Base-by-base conservation (phyloP, 2,888 invertebrate species). In the Orthosia incerta region DNA sequence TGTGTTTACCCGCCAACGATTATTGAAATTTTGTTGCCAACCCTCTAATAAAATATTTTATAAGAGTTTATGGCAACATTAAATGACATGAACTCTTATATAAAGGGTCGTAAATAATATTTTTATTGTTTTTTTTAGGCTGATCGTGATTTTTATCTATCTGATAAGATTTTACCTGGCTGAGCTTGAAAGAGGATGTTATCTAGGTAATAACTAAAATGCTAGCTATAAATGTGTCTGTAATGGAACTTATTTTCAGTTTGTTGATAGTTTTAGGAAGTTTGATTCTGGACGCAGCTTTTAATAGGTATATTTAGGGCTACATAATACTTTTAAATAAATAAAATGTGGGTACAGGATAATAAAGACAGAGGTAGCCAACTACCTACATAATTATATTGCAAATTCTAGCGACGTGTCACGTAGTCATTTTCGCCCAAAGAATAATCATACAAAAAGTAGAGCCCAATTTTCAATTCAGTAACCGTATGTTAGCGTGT, bases 11-110 rank as follows among this genome's bases (percentile, higher is more conserved):
- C 23, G 3, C 26, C 26, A 26, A 26, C 26, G 51, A 83, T 82
- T 84, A 85, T 86, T 84, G 82, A 86, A 86, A 84, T 84, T 85
- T 80, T 80, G 76, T 76, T 73, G 74, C 82, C 78, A 75, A 76
- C 69, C 84, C 82, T 26, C 78, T 46, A 82, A 82, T 85, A 86
- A 85, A 85, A 86, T 82, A 74, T 80, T 84, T 76, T 78, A 67
- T 82, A 82, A 82, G 78, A 26, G 86, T 70, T n/a, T n/a, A n/a
- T n/a, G n/a, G n/a, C n/a, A n/a, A n/a, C n/a, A n/a, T n/a, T n/a
- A n/a, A n/a, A n/a, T 59, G 31, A 63, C 64, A 80, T 86, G 80
- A 86, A 85, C 56, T 75, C 60, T 72, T 74, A 60, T 80, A 71
- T 72, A 59, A 82, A 73, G 69, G 55, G 65, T 56, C 74, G 59